Conservation (phyloP, 2,888 invertebrate species). For the Craniophora ligustri region DNA sequence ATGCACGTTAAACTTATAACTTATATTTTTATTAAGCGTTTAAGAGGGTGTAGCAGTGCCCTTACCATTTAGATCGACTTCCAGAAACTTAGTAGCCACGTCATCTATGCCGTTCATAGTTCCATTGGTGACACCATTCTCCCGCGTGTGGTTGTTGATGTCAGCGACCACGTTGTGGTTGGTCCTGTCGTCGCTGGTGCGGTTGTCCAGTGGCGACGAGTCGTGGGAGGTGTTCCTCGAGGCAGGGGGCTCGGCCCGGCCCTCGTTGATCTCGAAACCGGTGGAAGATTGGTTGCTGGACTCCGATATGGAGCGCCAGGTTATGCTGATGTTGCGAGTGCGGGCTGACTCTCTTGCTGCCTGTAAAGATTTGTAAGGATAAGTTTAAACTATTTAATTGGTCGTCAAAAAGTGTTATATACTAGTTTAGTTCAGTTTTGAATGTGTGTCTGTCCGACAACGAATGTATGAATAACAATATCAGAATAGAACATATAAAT, state of each 20-base stretch:
- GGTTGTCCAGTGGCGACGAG: slow-evolving; percentile 63
- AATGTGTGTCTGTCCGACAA: too few relatives aligned
- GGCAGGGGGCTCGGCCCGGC: slow-evolving; percentile 55
- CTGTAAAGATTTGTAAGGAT: slow-evolving; percentile 52
- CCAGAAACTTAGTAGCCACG: slow-evolving; percentile 75
- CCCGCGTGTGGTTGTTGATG: slow-evolving; percentile 54
- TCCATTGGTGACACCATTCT: slow-evolving; percentile 59
- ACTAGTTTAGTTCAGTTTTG: too few relatives aligned
- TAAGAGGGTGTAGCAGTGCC: too few relatives aligned
- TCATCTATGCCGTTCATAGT: slow-evolving; percentile 68
- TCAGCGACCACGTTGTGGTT: slow-evolving; percentile 61
- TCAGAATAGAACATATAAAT: too few relatives aligned
- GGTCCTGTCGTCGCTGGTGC: slow-evolving; percentile 59
- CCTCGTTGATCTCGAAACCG: slow-evolving; percentile 72
- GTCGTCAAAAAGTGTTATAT: too few relatives aligned
- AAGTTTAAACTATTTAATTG: too few relatives aligned
- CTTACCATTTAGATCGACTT: slow-evolving; percentile 83
- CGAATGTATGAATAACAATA: too few relatives aligned
- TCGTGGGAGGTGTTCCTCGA: slow-evolving; percentile 58
- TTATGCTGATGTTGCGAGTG: slow-evolving; percentile 82
- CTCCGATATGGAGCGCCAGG: slow-evolving; percentile 85
- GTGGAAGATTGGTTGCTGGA: slow-evolving; percentile 84
- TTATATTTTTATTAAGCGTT: too few relatives aligned
- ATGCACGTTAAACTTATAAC: too few relatives aligned
- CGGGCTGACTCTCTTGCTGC: slow-evolving; percentile 73